Conservation (phyloP, 2,797 vertebrate species). For the Austrolebias charrua region DNA sequence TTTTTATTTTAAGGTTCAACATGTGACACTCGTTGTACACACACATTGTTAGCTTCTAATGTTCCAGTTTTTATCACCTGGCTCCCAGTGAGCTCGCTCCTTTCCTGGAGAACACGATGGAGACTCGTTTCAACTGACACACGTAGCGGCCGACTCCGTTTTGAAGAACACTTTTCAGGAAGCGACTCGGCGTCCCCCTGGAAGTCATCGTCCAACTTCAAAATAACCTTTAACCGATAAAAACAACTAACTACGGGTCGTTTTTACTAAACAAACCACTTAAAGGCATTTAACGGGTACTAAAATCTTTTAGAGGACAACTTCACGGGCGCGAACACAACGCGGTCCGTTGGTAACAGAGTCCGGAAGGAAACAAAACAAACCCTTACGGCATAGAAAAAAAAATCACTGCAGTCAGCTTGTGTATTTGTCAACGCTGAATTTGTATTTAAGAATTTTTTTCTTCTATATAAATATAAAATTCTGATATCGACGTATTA, state of each 20-base stretch:
- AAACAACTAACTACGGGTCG: too few relatives aligned
- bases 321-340: conserved; percentile 31
- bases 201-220: conserved; percentile 79
- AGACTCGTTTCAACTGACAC: conserved; percentile 90
- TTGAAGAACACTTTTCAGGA: conserved; percentile 86
- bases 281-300: neutral
- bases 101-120: conserved; percentile 86
- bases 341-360: conserved; percentile 26
- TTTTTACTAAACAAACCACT: neutral
- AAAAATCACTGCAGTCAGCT: too few relatives aligned
- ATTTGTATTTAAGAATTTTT: too few relatives aligned
- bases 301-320: conserved; percentile 62
- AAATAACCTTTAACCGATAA: rapidly evolving
- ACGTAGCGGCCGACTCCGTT: conserved; percentile 93
- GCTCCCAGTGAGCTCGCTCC: conserved; percentile 82
- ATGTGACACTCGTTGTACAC: too few relatives aligned
- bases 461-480: too few relatives aligned
- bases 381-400: neutral
- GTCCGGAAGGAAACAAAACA: conserved; percentile 61
- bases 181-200: conserved; percentile 88
- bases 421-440: too few relatives aligned
- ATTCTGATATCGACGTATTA: neutral
- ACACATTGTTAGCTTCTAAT: neutral
- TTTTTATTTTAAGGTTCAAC: too few relatives aligned
- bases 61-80: conserved; percentile 76